These are phyloP conservation scores for Drosophila obscura DNA, from an alignment of 1,140 invertebrate species.

Conservation along the genomic window DNA sequence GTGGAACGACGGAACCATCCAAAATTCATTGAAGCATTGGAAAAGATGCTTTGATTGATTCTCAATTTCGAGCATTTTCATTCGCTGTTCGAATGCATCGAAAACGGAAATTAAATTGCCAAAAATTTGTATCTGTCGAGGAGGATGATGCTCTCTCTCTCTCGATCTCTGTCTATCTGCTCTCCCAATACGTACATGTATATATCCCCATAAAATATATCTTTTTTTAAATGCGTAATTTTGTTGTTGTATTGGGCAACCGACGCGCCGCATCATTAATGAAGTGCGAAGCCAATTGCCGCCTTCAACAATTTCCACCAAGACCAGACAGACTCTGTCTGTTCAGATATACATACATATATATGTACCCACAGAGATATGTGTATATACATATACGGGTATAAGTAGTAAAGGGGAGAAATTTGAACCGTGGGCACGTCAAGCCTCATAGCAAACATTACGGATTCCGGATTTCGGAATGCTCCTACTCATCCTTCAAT, in stretches of 20 bases:
- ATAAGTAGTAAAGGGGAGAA: constrained; percentile 15
- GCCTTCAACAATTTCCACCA: constrained; percentile 44
- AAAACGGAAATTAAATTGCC: constrained; percentile 63
- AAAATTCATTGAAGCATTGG: constrained; percentile 45
- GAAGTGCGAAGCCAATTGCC: constrained; percentile 74
- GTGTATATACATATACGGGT: constrained; percentile 17
- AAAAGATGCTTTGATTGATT: constrained; percentile 65
- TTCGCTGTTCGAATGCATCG: constrained; percentile 21
- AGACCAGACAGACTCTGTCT: constrained; percentile 22
- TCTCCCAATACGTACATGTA: constrained; percentile 14
- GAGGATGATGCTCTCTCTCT: neutral
- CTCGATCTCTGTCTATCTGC: neutral
- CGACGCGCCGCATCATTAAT: constrained; percentile 50
- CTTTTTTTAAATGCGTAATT: constrained; percentile 43
- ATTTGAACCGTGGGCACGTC: constrained; percentile 47
- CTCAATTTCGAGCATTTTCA: constrained; percentile 28
- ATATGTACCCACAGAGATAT: neutral
- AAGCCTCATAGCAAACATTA: constrained; percentile 35
- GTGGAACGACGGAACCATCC: constrained; percentile 6
- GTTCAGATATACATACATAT: neutral
- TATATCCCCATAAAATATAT: constrained; percentile 9
- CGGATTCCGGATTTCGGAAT: constrained; percentile 28
- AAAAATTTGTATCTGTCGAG: constrained; percentile 23
- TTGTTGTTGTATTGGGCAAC: constrained; percentile 22
- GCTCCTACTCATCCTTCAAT: constrained; percentile 38